Evolutionary conservation across 2,888 invertebrate genomes (phyloP), one percentile per base, ranked within the genome.

Genomic region (Iphiclides podalirius): DNA sequence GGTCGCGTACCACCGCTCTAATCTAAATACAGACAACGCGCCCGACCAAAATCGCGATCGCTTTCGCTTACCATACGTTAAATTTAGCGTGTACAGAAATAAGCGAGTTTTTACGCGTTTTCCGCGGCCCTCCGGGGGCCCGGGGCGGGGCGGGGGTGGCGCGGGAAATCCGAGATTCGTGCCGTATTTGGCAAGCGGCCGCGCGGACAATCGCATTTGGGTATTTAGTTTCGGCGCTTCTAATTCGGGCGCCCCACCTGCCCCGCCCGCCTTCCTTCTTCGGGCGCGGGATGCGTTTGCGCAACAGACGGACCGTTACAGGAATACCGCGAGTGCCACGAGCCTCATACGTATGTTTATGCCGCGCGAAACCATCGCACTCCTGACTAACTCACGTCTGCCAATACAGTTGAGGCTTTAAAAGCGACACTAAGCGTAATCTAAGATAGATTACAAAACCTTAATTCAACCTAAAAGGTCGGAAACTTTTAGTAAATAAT

Each of bases 71-170:
- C 76, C 82, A 81, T 85, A 81, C 85, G 81, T 87, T 87, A 88
- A 85, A 82, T 81, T 86, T 88, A 88, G 87, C 83, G 81, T 79
- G 78, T 76, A 79, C 84, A 75, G 78, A 88, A 88, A 87, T 87
- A 87, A 86, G 85, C 83, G 73, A 70, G 79, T 82, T 85, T 85
- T 86, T 87, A 86, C 83, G 82, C 81, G 83, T 84, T 86, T 85
- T 71, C 69, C 70, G 61, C 73, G 70, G 70, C 72, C n/a, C n/a
- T n/a, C n/a, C n/a, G 74, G 75, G 78, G 75, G 75, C 71, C 75
- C 78, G 74, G 74, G 66, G 70, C 67, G 74, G 81, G 72, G 69
- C 61, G 61, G 73, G 77, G 64, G 58, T 67, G 70, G 64, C 61
- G 71, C 74, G 75, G 75, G 87, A 80, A 87, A 88, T 79, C 75